phyloP scores from a whole-genome alignment of 2,888 invertebrate species.

The Allygus modestus region DNA sequence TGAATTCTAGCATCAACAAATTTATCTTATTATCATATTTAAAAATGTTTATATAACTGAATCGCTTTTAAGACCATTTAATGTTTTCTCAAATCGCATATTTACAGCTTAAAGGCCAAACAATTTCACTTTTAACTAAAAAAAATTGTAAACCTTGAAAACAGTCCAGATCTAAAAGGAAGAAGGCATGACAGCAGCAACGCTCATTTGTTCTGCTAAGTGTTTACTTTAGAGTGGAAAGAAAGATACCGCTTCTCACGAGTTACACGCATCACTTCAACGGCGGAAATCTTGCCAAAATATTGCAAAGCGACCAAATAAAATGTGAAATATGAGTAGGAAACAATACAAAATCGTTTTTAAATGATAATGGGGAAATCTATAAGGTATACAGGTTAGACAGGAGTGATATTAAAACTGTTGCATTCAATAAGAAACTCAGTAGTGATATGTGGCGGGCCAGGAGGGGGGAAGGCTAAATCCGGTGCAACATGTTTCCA shows the following conservation, averaged over 20 bases:
- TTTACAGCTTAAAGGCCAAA: not conserved
- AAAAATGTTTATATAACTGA: no score
- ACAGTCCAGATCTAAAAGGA: slow-evolving; percentile 20
- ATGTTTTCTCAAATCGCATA: no score
- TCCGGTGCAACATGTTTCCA: slow-evolving; percentile 59
- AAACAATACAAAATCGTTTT: not conserved
- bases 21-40: no score
- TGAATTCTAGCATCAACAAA: no score
- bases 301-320: not conserved
- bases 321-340: not conserved
- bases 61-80: no score
- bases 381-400: not conserved
- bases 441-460: slow-evolving; percentile 13
- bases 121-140: not conserved
- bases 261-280: not conserved
- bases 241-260: slow-evolving; percentile 18
- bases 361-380: not conserved
- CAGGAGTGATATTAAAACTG: slow-evolving; percentile 14
- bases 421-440: slow-evolving; percentile 42
- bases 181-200: not conserved
- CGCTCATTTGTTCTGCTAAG: slow-evolving; percentile 24
- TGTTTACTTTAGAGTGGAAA: slow-evolving; percentile 22
- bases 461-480: slow-evolving; percentile 54
- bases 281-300: not conserved
- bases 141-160: not conserved